Base-by-base conservation (phyloP, 2,797 vertebrate species). In the Tachyglossus aculeatus region DNA sequence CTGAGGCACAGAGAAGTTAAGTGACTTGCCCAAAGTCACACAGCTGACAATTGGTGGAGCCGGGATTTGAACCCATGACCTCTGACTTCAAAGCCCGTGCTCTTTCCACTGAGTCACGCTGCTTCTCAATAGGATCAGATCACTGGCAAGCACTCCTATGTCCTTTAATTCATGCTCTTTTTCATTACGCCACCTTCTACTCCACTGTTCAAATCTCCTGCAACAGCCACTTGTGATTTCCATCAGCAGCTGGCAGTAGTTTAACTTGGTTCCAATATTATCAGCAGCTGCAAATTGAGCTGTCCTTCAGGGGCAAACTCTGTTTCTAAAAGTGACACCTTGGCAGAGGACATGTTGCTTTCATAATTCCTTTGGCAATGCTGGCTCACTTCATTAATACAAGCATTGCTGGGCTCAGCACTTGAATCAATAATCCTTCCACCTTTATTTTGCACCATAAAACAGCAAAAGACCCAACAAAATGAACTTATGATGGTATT, bases 241-340 rank as follows among this genome's bases (percentile, higher is more conserved):
- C 85, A 89, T 76, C 72, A 86, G 87, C 81, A 73, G 85, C 82
- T 74, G 54, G 53, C 83, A 86, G 82, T 78, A 88, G 79, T 68
- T 66, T 60, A 59, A 67, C 66, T 84, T 81, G 83, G 85, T 74
- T 39, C 77, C 90, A 82, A 87, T 76, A 84, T 29, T 88, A 86
- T 88, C 78, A 64, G 82, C 88, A 90, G 85, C 83, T 84, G 85
- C 88, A 87, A 90, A 87, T 90, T 91, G 92, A 91, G 88, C 55
- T 85, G 85, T 87, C 90, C 88, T 92, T 90, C 72, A 77, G 59
- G 72, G 91, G 84, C 86, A 86, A 88, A 65, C 86, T 88, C 78
- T 54, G 72, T 88, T 85, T 83, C 89, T 83, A 85, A 83, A 88
- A 91, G 78, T 0, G 31, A 86, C 87, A 90, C 87, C 87, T 88